Conservation (phyloP, 2,797 vertebrate species). For the Urophycis tenuis region DNA sequence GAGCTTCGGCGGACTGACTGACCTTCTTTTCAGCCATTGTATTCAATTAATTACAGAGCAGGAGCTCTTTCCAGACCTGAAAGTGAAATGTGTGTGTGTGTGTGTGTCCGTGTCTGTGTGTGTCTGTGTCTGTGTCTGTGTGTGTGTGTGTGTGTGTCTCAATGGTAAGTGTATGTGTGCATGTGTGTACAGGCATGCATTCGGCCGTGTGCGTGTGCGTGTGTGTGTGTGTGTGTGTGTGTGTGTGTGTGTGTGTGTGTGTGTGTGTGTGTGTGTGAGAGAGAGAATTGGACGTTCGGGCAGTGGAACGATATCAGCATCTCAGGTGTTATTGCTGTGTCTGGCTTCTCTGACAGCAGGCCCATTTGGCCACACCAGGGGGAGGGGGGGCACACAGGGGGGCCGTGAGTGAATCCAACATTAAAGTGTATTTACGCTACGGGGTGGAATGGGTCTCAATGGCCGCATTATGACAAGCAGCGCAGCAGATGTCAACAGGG, state of each 20-base stretch:
- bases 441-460: not conserved
- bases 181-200: not conserved
- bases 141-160: not conserved
- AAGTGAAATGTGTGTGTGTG: not conserved
- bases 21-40: constrained; percentile 36
- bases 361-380: not conserved
- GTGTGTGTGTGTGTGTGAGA: not conserved
- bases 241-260: not conserved
- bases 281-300: not conserved
- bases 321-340: not conserved
- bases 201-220: not conserved
- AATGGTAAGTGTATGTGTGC: not conserved
- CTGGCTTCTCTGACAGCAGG: not conserved
- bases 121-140: not conserved
- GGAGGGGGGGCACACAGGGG: not conserved
- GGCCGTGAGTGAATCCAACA: not conserved
- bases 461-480: not conserved
- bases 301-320: not conserved
- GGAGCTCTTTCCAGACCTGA: constrained; percentile 31
- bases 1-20: constrained; percentile 51
- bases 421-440: not conserved
- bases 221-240: not conserved
- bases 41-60: not conserved
- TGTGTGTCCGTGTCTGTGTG: not conserved
- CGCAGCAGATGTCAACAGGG: not conserved